Percentiles rank a stretch among this genome's conserved stretches.
Evolutionary conservation across 2,113 vertebrate genomes (phyloP).

Genomic region (Rissa tridactyla): DNA sequence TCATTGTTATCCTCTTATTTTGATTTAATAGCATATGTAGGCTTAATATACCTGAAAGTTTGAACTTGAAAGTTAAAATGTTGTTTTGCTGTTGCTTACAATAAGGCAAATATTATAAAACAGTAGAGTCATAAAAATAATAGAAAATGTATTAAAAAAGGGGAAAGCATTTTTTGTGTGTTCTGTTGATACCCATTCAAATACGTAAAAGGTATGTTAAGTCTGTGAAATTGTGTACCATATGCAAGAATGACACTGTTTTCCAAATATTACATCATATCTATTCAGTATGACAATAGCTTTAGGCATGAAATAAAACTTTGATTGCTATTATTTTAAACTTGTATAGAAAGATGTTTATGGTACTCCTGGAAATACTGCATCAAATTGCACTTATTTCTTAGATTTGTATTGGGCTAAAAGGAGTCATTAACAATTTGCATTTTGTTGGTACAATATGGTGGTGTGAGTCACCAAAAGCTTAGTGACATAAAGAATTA

Average conservation of each 20-base stretch:
- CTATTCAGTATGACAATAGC: background rate
- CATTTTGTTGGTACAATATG: constrained; percentile 35
- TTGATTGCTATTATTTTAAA: background rate
- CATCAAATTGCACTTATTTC: background rate
- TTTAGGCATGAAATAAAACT: background rate
- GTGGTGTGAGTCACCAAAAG: constrained; percentile 36
- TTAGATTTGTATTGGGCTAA: background rate
- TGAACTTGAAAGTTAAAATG: background rate
- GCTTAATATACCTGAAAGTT: background rate
- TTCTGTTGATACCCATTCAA: background rate
- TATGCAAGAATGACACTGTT: background rate
- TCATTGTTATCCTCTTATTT: background rate
- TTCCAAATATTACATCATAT: background rate
- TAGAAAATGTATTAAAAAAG: background rate
- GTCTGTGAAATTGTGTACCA: background rate
- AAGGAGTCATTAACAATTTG: constrained; percentile 39
- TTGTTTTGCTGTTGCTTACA: background rate
- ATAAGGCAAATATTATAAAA: background rate
- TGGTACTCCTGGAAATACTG: background rate
- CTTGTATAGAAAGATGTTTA: background rate
- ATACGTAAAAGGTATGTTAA: background rate
- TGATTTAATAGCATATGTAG: background rate
- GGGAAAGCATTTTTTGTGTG: background rate
- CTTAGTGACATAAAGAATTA: background rate
- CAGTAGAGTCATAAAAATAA: background rate